These are phyloP conservation scores for Drosophila ogumai DNA, from an alignment of 1,140 invertebrate species.

Conservation along the genomic window DNA sequence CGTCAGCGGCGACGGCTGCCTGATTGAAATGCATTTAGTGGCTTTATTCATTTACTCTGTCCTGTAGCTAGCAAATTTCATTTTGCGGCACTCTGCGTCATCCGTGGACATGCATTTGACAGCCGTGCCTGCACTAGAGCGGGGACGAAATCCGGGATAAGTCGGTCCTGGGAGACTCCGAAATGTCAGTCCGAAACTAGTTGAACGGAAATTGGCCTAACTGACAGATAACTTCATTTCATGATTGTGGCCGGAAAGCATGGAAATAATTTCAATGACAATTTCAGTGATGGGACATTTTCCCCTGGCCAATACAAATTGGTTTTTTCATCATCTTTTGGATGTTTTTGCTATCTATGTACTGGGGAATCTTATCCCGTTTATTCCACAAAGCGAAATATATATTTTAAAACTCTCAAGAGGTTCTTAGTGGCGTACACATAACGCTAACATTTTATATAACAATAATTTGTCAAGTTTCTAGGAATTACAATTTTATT, in stretches of 20 bases:
- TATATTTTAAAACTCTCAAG: too few species aligned
- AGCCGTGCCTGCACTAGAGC: slow-evolving; percentile 8
- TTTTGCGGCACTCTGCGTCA: slow-evolving; percentile 49
- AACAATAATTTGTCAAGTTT: too few species aligned
- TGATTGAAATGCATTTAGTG: slow-evolving; percentile 61
- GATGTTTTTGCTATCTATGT: too few species aligned
- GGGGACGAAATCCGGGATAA: slow-evolving; percentile 5
- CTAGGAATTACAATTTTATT: too few species aligned
- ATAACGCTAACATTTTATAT: too few species aligned
- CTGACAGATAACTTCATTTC: slow-evolving; percentile 33
- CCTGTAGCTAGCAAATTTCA: slow-evolving; percentile 46
- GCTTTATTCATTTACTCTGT: slow-evolving; percentile 56
- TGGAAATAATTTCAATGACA: neutral
- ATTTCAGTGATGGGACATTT: neutral
- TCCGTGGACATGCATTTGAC: slow-evolving; percentile 41
- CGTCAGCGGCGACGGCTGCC: slow-evolving; percentile 40
- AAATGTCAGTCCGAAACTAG: slow-evolving; percentile 5
- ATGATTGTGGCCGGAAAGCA: slow-evolving; percentile 6
- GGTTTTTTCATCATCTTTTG: too few species aligned
- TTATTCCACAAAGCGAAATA: neutral
- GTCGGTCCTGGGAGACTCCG: neutral
- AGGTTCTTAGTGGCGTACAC: too few species aligned
- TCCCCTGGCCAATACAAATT: neutral
- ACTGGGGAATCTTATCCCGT: neutral
- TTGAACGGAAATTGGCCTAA: slow-evolving; percentile 32